Evolutionary conservation across 2,113 vertebrate genomes (phyloP).

Genomic region (Rhinichthys klamathensis): DNA sequence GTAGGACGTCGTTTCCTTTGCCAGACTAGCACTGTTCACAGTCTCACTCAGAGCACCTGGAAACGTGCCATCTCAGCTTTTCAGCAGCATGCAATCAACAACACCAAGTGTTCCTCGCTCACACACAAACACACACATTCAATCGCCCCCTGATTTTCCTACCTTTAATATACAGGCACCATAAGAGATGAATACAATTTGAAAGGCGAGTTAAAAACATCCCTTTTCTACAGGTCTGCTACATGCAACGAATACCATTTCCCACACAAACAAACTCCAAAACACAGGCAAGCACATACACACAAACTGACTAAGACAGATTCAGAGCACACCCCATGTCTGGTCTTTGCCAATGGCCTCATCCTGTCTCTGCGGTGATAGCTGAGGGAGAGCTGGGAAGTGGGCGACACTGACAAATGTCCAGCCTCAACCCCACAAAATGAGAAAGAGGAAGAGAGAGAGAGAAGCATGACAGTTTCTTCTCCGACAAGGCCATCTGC

Average conservation of each 20-base stretch:
- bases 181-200: conserved; percentile 13
- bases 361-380: conserved; percentile 56
- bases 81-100: conserved; percentile 56
- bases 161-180: conserved; percentile 11
- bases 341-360: conserved; percentile 47
- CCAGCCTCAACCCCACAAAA: conserved; percentile 39
- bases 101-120: not conserved
- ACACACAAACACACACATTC: conserved; percentile 23
- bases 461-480: conserved; percentile 5
- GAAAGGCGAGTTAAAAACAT: conserved; percentile 37
- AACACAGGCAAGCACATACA: not conserved
- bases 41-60: conserved; percentile 42
- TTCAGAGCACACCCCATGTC: conserved; percentile 51
- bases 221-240: conserved; percentile 41
- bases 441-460: conserved; percentile 10
- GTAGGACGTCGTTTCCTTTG: conserved; percentile 10
- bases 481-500: conserved; percentile 54
- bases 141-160: conserved; percentile 7
- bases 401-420: conserved; percentile 56
- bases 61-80: conserved; percentile 48
- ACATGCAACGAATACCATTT: conserved; percentile 28
- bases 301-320: conserved; percentile 55
- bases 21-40: conserved; percentile 27
- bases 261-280: conserved; percentile 46
- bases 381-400: conserved; percentile 47